A percentile compares a stretch with the other conserved stretches of the same genome.
Conservation (phyloP, 2,888 invertebrate genomes). For the Drosophila subsilvestris region DNA sequence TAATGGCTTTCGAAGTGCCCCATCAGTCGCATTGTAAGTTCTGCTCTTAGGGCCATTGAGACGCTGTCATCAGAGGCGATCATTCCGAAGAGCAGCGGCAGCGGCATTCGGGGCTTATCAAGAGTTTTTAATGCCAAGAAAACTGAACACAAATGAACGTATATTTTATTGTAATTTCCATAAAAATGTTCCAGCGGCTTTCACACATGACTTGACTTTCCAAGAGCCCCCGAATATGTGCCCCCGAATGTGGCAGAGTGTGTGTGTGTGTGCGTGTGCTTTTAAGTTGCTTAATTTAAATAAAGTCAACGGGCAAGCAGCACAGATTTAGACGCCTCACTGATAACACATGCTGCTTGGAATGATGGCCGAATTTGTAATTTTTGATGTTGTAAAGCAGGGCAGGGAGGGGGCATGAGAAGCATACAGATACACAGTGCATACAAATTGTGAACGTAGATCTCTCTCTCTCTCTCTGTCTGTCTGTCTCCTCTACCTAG, state of each 20-base stretch:
- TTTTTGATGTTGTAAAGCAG: conserved; percentile 39
- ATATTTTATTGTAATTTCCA: conserved; percentile 69
- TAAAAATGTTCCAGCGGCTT: conserved; percentile 59
- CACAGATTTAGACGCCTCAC: conserved; percentile 51
- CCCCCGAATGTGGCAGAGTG: background rate
- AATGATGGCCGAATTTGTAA: conserved; percentile 27
- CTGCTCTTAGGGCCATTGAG: background rate
- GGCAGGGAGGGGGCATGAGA: background rate
- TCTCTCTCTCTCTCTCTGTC: background rate
- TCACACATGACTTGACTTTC: conserved; percentile 32
- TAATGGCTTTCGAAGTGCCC: background rate
- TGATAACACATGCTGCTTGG: conserved; percentile 57
- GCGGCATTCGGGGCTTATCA: conserved; percentile 54
- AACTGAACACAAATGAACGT: conserved; percentile 1
- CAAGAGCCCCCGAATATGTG: too few relatives aligned
- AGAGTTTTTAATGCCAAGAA: conserved; percentile 46
- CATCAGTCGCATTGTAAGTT: background rate
- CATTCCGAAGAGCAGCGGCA: background rate
- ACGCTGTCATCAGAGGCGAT: background rate
- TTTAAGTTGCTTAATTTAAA: conserved; percentile 73
- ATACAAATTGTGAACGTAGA: conserved; percentile 26
- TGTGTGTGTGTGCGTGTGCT: conserved; percentile 17
- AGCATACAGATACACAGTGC: conserved; percentile 29
- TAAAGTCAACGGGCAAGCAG: conserved; percentile 55
- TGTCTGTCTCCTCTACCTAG: conserved; percentile 47